Evolutionary conservation across 2,888 invertebrate genomes (phyloP), one percentile per base, ranked within the genome.

Genomic region (Microplitis deprimator): DNA sequence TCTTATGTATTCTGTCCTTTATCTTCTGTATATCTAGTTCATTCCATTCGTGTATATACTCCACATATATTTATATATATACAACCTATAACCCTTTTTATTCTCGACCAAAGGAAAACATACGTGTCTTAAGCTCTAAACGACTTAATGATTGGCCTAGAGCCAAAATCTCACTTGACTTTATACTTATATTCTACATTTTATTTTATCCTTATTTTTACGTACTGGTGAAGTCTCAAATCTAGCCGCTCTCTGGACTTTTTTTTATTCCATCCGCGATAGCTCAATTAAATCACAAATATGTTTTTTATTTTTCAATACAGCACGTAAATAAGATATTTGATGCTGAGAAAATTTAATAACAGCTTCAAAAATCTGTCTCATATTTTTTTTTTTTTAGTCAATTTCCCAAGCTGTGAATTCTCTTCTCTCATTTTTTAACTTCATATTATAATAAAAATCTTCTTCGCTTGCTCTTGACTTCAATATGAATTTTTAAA

Each of bases 141-240:
- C 83, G 82, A 85, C 83, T 83, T 84, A 82, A 82, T 68, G 77
- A 73, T 84, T 82, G 84, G 85, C 83, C 64, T 13, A 59, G 68
- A 40, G 82, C 85, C 84, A 84, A 79, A 67, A 60, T 29, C 29
- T 29, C 29, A 65, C 65, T 65, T 65, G 29, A 10, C 38, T 29
- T 29, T 29, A 29, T 10, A 65, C 65, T 65, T 65, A 29, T 65
- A 20, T 65, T 6, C 20, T 65, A 20, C 38, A 13, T 29, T 20
- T 65, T 65, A 38, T 65, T 20, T 38, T 65, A 8, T 65, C 65
- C 65, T 65, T 65, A 65, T 38, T 20, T 65, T 65, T 50, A 50
- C 13, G 50, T 50, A 0, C 8, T 13, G 29, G 3, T 29, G 3
- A 29, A 50, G 10, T 13, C 8, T 50, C 13, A 50, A 50, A 50